Base-by-base conservation (phyloP, 2,113 vertebrate genomes). In the rabbit (Oryctolagus cuniculus) region DNA sequence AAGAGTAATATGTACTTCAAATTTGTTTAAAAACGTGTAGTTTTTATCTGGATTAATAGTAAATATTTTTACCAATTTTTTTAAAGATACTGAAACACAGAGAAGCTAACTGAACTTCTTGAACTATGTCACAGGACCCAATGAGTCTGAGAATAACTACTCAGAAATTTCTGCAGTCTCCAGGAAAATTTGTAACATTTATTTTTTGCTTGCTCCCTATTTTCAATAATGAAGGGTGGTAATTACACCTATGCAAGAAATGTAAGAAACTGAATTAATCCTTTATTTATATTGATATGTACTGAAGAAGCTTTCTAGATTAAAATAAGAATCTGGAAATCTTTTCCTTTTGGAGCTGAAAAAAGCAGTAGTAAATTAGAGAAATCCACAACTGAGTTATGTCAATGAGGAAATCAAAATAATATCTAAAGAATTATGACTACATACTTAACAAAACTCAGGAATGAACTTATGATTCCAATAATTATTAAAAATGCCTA, bases 371-470 rank as follows among this genome's bases (percentile, higher is more conserved):
- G 7, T 61, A 64, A 81, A 86, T 74, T 22, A 79, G 15, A 91
- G 58, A 95, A 89, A 70, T 78, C 25, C 24, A 73, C 67, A 53
- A n/a, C 13, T n/a, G 6, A 77, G 8, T 25, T 44, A 69, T 86
- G 34, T 49, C 31, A 51, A 7, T 25, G 53, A 63, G 21, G 10
- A 90, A 84, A 79, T 7, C 84, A 91, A 95, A 94, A 53, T 72
- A 24, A 84, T 12, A 91, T 72, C 12, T 15, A 4, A 6, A 90
- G 29, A 94, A 82, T 73, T 27, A 84, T 31, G 89, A 51, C 44
- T 95, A 73, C 16, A 44, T 16, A 93, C 22, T 55, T 87, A 93
- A 83, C 10, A 75, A 94, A 95, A 92, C 31, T 90, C 22, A 79
- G 36, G 12, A 67, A n/a, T 61, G 25, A 77, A 49, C 87, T 69